Evolutionary conservation across 2,888 invertebrate genomes (phyloP).

Genomic region (Galerucella nymphaeae): DNA sequence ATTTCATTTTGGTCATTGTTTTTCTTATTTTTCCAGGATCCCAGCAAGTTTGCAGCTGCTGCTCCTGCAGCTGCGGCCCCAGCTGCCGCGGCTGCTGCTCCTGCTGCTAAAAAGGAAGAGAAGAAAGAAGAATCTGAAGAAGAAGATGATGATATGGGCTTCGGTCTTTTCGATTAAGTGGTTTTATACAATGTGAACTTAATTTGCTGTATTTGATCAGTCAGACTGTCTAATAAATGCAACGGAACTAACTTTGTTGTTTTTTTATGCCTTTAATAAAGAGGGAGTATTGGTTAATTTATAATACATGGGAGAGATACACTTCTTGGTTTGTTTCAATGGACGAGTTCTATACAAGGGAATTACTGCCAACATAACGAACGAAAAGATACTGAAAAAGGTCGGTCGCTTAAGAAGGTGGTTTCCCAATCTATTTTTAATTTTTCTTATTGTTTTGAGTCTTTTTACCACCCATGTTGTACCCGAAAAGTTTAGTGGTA

Average conservation of each 20-base stretch:
- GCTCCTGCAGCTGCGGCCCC: constrained; percentile 70
- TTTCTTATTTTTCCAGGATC: constrained; percentile 73
- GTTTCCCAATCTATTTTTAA: too few species aligned
- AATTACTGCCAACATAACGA: too few species aligned
- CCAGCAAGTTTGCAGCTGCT: constrained; percentile 85
- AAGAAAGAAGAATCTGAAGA: constrained; percentile 85
- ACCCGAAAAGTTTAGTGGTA: too few species aligned
- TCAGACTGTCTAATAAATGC: constrained; percentile 57
- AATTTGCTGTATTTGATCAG: constrained; percentile 49
- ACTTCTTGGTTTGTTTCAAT: too few species aligned
- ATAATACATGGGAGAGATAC: too few species aligned
- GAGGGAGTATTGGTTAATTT: too few species aligned
- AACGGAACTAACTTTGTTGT: constrained; percentile 32
- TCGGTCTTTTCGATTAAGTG: constrained; percentile 88
- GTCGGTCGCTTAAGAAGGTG: too few species aligned
- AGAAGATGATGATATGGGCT: constrained; percentile 97
- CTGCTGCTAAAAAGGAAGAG: constrained; percentile 79
- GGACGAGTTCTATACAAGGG: too few species aligned
- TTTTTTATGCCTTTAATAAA: background rate
- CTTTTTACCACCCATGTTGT: too few species aligned
- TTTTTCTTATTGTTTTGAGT: too few species aligned
- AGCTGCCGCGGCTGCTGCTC: constrained; percentile 71
- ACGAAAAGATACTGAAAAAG: too few species aligned
- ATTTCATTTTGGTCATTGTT: background rate
- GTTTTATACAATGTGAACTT: constrained; percentile 40